These are phyloP conservation scores for Petrocephalus microphthalmus DNA, from an alignment of 2,113 vertebrate species.

Conservation along the genomic window DNA sequence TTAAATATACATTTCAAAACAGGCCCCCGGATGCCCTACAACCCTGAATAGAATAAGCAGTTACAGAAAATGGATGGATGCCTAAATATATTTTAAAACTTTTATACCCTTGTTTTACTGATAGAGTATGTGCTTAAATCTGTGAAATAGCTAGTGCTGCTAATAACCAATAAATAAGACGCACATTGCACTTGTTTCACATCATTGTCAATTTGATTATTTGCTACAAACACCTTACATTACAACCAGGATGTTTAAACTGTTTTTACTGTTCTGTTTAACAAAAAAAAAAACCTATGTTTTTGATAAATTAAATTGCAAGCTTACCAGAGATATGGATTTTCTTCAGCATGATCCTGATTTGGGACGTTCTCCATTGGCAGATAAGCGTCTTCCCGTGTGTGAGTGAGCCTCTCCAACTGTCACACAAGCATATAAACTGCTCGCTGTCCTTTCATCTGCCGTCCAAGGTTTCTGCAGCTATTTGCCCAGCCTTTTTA, in stretches of 20 bases:
- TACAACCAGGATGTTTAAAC: background rate
- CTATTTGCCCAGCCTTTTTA: background rate
- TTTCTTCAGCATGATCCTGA: constrained; percentile 45
- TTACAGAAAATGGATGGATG: too few species aligned
- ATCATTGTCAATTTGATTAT: background rate
- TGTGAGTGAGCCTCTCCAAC: background rate
- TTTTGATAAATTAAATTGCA: background rate
- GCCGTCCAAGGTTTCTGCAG: background rate
- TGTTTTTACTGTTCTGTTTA: background rate
- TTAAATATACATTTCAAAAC: background rate
- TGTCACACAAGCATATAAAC: background rate
- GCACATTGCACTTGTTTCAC: too few species aligned
- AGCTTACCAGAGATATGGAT: constrained; percentile 52
- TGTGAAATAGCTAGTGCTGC: background rate
- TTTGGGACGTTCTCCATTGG: constrained; percentile 44
- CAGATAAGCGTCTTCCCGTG: background rate
- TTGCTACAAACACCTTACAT: background rate
- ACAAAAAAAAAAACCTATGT: background rate
- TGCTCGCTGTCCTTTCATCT: background rate
- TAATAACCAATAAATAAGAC: too few species aligned
- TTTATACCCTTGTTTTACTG: background rate
- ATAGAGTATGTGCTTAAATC: background rate
- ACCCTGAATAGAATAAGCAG: too few species aligned
- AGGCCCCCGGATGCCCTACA: too few species aligned
- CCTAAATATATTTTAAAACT: background rate